Conservation (phyloP, 2,888 invertebrate genomes). For the Glyphotaelius pellucidus region DNA sequence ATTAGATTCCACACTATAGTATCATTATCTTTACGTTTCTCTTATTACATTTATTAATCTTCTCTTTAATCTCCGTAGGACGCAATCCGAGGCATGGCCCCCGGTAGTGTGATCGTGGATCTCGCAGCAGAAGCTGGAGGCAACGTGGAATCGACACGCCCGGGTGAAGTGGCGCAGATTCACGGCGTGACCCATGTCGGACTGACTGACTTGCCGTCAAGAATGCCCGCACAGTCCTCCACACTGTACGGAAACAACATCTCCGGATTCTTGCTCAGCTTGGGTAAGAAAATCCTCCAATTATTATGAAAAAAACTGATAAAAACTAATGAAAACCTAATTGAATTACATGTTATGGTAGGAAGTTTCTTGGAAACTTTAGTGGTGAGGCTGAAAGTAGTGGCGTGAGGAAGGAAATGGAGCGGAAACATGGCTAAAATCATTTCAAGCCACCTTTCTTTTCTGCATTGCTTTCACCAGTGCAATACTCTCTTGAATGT, state of each 20-base stretch:
- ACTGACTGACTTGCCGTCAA: slow-evolving; percentile 89
- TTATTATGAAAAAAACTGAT: not conserved
- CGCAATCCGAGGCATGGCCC: slow-evolving; percentile 88
- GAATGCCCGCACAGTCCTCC: slow-evolving; percentile 91
- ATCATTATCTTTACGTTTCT: no score
- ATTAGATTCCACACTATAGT: no score
- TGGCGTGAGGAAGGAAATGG: no score
- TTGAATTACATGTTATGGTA: not conserved
- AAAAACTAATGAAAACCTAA: not conserved
- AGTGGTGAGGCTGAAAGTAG: no score
- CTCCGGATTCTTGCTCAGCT: slow-evolving; percentile 89
- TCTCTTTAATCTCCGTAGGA: slow-evolving; percentile 75
- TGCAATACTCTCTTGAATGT: no score
- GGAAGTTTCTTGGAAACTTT: no score
- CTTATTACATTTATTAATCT: not conserved
- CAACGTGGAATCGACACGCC: slow-evolving; percentile 88
- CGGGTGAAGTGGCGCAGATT: slow-evolving; percentile 85
- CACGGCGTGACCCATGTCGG: slow-evolving; percentile 92
- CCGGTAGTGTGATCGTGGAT: slow-evolving; percentile 93
- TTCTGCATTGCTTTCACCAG: no score
- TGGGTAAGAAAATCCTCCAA: slow-evolving; percentile 77
- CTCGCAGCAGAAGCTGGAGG: slow-evolving; percentile 93
- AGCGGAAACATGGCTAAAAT: no score
- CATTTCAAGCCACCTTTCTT: no score
- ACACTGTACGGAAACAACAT: slow-evolving; percentile 95